Conservation (phyloP, 2,888 invertebrate genomes). For the Agriopis marginaria region DNA sequence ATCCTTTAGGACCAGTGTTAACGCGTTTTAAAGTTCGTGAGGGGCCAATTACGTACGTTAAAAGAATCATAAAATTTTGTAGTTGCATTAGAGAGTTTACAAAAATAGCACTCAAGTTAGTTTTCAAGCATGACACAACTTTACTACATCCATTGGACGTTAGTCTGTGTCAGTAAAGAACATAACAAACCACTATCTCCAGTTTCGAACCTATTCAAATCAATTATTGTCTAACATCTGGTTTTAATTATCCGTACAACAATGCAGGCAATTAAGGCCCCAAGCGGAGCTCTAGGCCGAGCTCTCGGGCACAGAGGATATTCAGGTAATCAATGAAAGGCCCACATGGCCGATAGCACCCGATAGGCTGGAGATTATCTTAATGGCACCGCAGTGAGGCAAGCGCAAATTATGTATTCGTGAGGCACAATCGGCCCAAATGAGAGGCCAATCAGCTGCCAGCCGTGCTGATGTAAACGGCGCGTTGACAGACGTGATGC, state of each 20-base stretch:
- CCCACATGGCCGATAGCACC: conserved; percentile 58
- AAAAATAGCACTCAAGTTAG: background rate
- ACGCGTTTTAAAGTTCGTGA: conserved; percentile 7
- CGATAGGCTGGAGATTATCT: conserved; percentile 73
- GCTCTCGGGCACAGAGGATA: conserved; percentile 23
- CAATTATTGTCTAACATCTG: conserved; percentile 28
- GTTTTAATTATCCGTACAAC: conserved; percentile 44
- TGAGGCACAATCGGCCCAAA: conserved; percentile 79
- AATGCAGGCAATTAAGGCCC: conserved; percentile 24
- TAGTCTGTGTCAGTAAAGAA: background rate
- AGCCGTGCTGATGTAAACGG: conserved; percentile 64
- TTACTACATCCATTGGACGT: background rate
- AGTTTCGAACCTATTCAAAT: conserved; percentile 16
- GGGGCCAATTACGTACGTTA: conserved; percentile 6
- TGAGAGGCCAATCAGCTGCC: conserved; percentile 81
- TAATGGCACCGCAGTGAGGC: conserved; percentile 70
- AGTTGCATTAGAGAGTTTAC: background rate
- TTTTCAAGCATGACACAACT: background rate
- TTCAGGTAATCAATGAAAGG: conserved; percentile 65
- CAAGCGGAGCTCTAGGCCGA: conserved; percentile 16
- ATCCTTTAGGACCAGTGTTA: conserved; percentile 15
- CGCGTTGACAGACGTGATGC: conserved; percentile 70
- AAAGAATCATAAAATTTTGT: background rate
- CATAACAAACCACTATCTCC: conserved; percentile 12
- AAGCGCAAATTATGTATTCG: conserved; percentile 80